Conservation (phyloP, 2,113 vertebrate species). For the Eurypyga helias region DNA sequence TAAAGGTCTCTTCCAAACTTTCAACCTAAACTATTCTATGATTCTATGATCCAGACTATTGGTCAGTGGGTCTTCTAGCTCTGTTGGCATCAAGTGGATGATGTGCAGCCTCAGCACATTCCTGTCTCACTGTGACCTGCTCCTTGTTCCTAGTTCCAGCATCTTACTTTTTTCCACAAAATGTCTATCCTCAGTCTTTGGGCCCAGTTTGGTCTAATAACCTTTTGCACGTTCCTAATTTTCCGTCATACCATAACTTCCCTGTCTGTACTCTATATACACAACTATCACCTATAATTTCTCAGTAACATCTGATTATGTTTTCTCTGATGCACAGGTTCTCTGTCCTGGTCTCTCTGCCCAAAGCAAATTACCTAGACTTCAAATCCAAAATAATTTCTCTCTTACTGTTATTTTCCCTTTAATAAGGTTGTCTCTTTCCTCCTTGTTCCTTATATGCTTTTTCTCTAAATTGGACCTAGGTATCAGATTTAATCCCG, state of each 20-base stretch:
- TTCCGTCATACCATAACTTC: background rate
- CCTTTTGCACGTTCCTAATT: background rate
- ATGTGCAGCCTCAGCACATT: background rate
- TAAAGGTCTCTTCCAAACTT: too few relatives aligned
- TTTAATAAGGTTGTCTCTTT: background rate
- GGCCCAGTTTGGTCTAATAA: background rate
- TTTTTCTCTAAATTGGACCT: background rate
- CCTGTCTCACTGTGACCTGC: background rate
- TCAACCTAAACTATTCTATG: background rate
- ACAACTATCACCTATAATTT: background rate
- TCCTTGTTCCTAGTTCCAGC: background rate
- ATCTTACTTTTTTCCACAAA: background rate
- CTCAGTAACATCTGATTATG: background rate
- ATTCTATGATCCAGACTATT: background rate
- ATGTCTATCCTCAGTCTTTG: background rate
- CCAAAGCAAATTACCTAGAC: rapidly evolving
- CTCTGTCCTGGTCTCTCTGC: background rate
- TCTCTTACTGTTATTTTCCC: background rate
- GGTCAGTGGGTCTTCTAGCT: background rate
- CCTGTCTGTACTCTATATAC: rapidly evolving
- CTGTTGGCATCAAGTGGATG: background rate
- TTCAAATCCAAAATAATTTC: background rate
- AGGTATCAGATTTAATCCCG: background rate
- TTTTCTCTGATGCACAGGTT: background rate
- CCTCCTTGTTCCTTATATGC: background rate